phyloP scores from a whole-genome alignment of 2,113 vertebrate species.

The Microtus ochrogaster region DNA sequence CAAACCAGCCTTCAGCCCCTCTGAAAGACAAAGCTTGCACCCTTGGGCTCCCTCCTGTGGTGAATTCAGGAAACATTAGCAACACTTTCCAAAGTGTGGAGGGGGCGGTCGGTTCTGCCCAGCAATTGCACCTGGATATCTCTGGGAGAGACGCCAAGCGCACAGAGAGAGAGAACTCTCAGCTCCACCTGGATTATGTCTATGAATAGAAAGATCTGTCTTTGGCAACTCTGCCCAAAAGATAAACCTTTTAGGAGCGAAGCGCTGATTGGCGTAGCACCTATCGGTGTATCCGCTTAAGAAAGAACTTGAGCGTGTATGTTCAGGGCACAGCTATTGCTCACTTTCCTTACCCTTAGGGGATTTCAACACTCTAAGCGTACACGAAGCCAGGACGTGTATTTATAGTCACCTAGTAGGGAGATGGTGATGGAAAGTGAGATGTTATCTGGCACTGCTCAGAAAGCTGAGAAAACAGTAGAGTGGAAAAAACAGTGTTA shows the following conservation, averaged over 20 bases:
- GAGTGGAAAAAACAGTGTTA: not conserved
- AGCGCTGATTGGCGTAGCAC: not conserved
- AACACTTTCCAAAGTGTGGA: accelerated
- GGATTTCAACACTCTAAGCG: not conserved
- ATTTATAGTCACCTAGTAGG: not conserved
- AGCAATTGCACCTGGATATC: accelerated
- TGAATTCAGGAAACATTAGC: not conserved
- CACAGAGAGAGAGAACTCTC: accelerated
- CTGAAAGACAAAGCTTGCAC: not conserved
- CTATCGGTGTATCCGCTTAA: not conserved
- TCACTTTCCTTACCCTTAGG: constrained; percentile 41
- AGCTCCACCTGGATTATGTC: constrained; percentile 39
- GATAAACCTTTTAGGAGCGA: constrained; percentile 30
- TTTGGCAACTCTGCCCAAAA: not conserved
- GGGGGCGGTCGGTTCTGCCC: too few relatives aligned
- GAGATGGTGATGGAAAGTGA: not conserved
- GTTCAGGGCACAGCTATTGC: constrained; percentile 5
- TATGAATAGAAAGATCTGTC: not conserved
- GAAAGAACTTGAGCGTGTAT: accelerated
- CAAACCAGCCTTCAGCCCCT: not conserved
- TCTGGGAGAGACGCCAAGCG: not conserved
- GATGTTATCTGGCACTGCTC: not conserved
- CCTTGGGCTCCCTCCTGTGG: constrained; percentile 82
- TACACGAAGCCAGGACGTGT: not conserved
- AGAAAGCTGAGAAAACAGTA: too few relatives aligned